phyloP scores from a whole-genome alignment of 1,140 invertebrate species.

The Brachionus rubens region DNA sequence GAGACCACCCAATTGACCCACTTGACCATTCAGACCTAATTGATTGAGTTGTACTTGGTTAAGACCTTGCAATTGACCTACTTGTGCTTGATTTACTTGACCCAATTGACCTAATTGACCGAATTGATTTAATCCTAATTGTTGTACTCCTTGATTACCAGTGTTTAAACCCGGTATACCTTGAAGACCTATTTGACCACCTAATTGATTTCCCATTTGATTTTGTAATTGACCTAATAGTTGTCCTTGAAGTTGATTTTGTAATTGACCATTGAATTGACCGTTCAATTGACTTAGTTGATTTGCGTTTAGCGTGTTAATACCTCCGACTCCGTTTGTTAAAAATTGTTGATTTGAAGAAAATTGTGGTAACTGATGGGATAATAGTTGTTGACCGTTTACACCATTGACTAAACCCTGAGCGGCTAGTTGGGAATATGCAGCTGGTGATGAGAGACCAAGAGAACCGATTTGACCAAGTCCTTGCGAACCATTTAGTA shows the following conservation, averaged over 20 bases:
- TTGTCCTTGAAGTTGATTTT: slow-evolving; percentile 16
- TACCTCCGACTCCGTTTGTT: background rate
- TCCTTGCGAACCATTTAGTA: background rate
- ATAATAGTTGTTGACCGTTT: background rate
- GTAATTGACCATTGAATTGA: background rate
- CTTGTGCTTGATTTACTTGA: background rate
- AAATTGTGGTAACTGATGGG: slow-evolving; percentile 8
- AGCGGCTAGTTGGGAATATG: slow-evolving; percentile 7
- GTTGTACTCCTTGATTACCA: too few species aligned
- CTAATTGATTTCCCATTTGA: background rate
- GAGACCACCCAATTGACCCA: background rate
- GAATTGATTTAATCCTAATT: background rate
- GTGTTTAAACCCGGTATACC: background rate
- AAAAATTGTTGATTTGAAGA: background rate
- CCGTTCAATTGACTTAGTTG: slow-evolving; percentile 7
- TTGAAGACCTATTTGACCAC: background rate
- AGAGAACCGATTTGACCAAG: background rate
- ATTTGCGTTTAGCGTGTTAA: background rate
- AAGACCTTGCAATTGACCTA: background rate
- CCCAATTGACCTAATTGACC: background rate
- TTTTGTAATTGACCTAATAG: background rate
- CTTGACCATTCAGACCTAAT: slow-evolving; percentile 9
- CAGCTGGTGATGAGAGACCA: background rate
- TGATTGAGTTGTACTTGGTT: background rate
- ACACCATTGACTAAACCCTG: background rate